Percentiles rank a stretch among this genome's conserved stretches.
These are phyloP conservation scores for Theretra japonica DNA, from an alignment of 2,888 invertebrate species.

Conservation along the genomic window DNA sequence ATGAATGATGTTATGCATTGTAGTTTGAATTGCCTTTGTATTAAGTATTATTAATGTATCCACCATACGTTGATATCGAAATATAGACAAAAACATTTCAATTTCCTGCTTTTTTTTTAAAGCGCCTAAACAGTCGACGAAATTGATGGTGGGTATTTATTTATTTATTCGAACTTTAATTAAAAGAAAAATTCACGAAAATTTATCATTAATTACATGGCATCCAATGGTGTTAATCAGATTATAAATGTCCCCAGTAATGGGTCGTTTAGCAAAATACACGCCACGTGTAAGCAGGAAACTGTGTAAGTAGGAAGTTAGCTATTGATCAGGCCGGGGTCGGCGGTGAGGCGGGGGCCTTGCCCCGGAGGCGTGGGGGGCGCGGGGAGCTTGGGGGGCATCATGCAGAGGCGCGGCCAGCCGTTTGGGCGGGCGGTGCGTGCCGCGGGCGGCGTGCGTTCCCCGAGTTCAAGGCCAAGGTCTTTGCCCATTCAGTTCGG, in stretches of 20 bases:
- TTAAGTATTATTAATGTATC: too few species aligned
- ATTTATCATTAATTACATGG: background rate
- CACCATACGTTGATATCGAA: too few species aligned
- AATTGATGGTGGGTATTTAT: too few species aligned
- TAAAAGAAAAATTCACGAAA: too few species aligned
- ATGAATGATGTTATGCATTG: background rate
- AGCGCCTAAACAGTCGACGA: too few species aligned
- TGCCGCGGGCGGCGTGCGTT: constrained; percentile 72
- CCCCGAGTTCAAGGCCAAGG: constrained; percentile 81
- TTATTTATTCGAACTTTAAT: too few species aligned
- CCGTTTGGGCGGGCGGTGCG: constrained; percentile 77
- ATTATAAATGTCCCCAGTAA: constrained; percentile 12
- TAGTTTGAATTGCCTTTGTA: background rate
- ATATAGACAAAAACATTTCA: too few species aligned
- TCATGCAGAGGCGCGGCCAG: constrained; percentile 61
- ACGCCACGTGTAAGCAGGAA: constrained; percentile 55
- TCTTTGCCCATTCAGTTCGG: constrained; percentile 78
- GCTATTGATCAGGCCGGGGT: constrained; percentile 69
- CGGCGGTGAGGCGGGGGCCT: constrained; percentile 53
- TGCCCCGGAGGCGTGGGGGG: constrained; percentile 51
- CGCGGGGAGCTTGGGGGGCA: constrained; percentile 48
- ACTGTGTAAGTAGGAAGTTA: constrained; percentile 61
- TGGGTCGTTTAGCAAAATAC: constrained; percentile 33
- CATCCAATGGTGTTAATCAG: background rate
- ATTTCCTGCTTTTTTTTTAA: too few species aligned